phyloP scores from a whole-genome alignment of 2,113 vertebrate species.

The Bothrops jararaca region DNA sequence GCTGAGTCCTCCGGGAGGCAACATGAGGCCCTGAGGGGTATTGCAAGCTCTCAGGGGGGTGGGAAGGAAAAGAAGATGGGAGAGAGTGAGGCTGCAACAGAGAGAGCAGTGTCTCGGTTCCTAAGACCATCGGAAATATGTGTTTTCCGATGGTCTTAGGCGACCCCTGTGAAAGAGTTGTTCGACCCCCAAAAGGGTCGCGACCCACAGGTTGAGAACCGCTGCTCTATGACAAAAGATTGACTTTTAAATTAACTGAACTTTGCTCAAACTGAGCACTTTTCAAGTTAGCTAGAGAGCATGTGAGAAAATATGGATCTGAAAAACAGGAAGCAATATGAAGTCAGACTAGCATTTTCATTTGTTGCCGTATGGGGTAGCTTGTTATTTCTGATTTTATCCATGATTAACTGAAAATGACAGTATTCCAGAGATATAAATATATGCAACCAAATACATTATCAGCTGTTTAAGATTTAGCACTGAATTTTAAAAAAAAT shows the following conservation, averaged over 20 bases:
- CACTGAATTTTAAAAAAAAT: neutral
- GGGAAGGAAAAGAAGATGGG: too few relatives aligned
- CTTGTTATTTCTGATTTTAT: neutral
- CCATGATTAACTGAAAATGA: neutral
- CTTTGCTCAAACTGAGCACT: neutral
- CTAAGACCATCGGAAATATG: too few relatives aligned
- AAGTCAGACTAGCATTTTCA: neutral
- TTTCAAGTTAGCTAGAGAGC: neutral
- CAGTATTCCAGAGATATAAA: neutral
- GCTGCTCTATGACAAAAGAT: neutral
- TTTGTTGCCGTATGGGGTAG: neutral
- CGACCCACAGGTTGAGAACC: too few relatives aligned
- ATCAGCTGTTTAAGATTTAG: neutral
- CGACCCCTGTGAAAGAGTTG: too few relatives aligned
- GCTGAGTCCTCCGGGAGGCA: too few relatives aligned
- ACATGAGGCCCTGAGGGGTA: too few relatives aligned
- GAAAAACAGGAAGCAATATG: neutral
- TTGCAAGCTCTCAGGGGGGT: too few relatives aligned
- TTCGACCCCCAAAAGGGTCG: too few relatives aligned
- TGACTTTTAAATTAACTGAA: neutral
- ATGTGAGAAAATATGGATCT: neutral
- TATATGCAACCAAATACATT: neutral
- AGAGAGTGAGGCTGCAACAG: too few relatives aligned
- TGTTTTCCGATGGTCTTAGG: too few relatives aligned
- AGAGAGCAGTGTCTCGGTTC: too few relatives aligned